Evolutionary conservation across 2,888 invertebrate genomes (phyloP), one percentile per base, ranked within the genome.

Genomic region (Hemaris fuciformis): DNA sequence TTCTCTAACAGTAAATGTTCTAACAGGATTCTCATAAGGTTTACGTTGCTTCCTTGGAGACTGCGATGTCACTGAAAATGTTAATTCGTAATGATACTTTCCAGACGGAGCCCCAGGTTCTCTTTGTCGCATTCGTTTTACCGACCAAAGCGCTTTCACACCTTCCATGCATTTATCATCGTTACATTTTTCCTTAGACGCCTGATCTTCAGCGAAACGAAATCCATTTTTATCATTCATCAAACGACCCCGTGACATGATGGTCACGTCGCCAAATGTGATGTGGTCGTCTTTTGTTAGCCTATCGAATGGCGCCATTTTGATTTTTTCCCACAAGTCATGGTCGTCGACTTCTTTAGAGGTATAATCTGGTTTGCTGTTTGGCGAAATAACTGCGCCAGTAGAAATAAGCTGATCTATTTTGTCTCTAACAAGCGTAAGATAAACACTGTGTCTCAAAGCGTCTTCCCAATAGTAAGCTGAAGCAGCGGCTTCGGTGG

Each of bases 401-500:
- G 83, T 85, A 2, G 93, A 83, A 62, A 93, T 89, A 3, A 93
- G 85, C 62, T 91, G 89, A 64, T 92, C 88, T 67, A 94, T 93
- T 73, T 93, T 92, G 73, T 94, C 94, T 67, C 94, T 83, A 60
- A 94, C 88, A 10, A 96, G 88, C 1, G 95, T 94, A 67, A 95
- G 89, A 73, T 94, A 94, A 5, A 94, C 94, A 66, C 95, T 94
- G 84, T 95, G 95, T 64, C 95, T 93, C 38, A 96, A 81, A 1
- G 95, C 95, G 63, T 94, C 93, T 80, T 95, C 95, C 96, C 96
- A 96, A 72, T 92, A 92, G 69, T 87, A 91, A 1, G 93, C 91
- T 2, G 89, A 89, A 22, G 84, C 66, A 0, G 76, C 80, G 22
- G 81, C 80, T 22, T 72, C 71, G 1, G 79, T 62, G 0, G 77